Conservation (phyloP, 2,113 vertebrate genomes). For the Vidua macroura region DNA sequence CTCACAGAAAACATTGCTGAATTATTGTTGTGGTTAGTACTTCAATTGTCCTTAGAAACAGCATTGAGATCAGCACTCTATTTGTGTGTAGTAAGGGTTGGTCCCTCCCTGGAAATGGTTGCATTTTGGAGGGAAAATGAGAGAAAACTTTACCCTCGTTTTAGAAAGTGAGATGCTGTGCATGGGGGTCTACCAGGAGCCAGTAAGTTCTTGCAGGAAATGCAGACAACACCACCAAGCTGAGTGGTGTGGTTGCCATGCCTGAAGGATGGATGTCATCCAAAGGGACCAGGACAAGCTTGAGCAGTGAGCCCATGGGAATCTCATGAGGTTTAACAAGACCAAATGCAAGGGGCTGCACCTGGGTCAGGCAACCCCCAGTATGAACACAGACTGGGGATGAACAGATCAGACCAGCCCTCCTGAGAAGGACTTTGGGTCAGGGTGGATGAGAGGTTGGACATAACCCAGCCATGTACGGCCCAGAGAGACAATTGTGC, state of each 20-base stretch:
- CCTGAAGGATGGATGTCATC: background rate
- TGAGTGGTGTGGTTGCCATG: fast-evolving
- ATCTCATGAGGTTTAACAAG: background rate
- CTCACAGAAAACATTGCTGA: background rate
- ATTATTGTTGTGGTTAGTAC: background rate
- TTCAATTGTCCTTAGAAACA: background rate
- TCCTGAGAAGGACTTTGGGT: background rate
- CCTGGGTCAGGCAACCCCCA: too few species aligned
- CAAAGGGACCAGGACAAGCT: background rate
- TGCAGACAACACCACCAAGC: background rate
- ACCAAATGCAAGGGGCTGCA: background rate
- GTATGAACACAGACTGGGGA: background rate
- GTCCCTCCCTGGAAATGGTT: background rate
- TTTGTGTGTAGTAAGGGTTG: background rate
- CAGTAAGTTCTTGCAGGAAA: background rate
- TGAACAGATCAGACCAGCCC: background rate
- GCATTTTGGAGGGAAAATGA: background rate
- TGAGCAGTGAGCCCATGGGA: background rate
- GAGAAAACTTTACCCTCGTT: background rate
- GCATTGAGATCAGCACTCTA: background rate
- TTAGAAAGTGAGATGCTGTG: background rate
- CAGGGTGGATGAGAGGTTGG: background rate
- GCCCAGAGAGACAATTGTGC: fast-evolving
- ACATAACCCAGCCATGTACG: background rate
- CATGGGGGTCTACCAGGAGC: background rate